These are phyloP conservation scores for Oreochromis mossambicus DNA, from an alignment of 2,797 vertebrate species.

Conservation along the genomic window DNA sequence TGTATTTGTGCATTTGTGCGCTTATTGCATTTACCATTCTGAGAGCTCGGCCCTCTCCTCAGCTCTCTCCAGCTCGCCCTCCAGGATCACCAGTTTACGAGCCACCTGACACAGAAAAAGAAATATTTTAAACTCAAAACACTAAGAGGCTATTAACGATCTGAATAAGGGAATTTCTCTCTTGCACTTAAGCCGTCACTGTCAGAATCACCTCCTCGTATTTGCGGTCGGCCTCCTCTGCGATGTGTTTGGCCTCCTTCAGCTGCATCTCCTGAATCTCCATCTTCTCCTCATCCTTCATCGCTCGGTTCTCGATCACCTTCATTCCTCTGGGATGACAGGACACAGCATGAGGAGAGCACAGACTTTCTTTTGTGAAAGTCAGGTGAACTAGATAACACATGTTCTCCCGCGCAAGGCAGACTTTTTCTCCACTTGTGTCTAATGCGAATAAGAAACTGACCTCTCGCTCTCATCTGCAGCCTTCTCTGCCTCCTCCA, in stretches of 20 bases:
- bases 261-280: conserved; percentile 98
- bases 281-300: conserved; percentile 99
- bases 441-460: not conserved
- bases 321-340: conserved; percentile 89
- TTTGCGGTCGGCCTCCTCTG: conserved; percentile 96
- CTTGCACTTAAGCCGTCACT: not conserved
- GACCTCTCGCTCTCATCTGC: conserved; percentile 98
- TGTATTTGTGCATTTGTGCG: not conserved
- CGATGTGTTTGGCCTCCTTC: conserved; percentile 99
- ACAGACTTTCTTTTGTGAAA: not conserved
- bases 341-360: not conserved
- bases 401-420: not conserved
- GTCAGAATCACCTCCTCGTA: conserved; percentile 88
- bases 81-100: conserved; percentile 95
- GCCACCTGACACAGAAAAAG: conserved; percentile 80
- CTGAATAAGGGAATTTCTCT: not conserved
- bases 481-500: conserved; percentile 97
- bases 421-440: not conserved
- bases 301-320: conserved; percentile 97
- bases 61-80: conserved; percentile 94
- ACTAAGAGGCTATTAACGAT: not conserved
- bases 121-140: not conserved
- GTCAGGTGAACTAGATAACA: not conserved
- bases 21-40: conserved; percentile 83
- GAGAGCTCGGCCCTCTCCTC: conserved; percentile 95